Evolutionary conservation across 2,888 invertebrate genomes (phyloP).

Genomic region (Pheosia gnoma): DNA sequence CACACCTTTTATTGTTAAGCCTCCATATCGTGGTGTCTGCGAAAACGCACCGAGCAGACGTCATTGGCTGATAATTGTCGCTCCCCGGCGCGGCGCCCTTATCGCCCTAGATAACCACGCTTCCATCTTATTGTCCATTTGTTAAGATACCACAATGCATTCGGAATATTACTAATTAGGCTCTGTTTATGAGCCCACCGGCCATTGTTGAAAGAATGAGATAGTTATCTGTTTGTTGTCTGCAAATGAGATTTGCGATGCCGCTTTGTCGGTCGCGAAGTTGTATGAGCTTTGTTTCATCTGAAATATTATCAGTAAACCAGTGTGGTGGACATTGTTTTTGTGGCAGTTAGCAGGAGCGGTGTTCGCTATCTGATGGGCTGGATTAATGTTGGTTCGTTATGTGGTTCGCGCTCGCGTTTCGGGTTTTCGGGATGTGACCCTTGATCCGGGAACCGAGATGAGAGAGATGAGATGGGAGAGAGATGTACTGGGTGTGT

Average conservation of each 20-base stretch:
- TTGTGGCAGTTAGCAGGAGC: constrained; percentile 52
- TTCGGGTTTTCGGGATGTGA: constrained; percentile 43
- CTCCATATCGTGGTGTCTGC: constrained; percentile 29
- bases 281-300: constrained; percentile 77
- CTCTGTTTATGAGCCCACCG: constrained; percentile 78
- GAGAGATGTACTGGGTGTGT: background rate
- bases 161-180: constrained; percentile 84
- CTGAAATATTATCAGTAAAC: constrained; percentile 66
- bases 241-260: constrained; percentile 82
- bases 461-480: constrained; percentile 2
- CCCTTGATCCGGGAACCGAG: constrained; percentile 36
- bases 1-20: constrained; percentile 15
- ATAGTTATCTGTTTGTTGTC: constrained; percentile 80
- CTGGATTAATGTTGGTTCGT: constrained; percentile 43
- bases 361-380: constrained; percentile 51
- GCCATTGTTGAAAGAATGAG: constrained; percentile 83
- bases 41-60: constrained; percentile 50
- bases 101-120: constrained; percentile 80
- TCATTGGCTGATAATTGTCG: constrained; percentile 81
- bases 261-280: constrained; percentile 78
- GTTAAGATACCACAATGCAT: constrained; percentile 79
- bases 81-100: constrained; percentile 65
- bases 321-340: constrained; percentile 60
- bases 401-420: constrained; percentile 35
- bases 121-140: constrained; percentile 79